Percentiles rank a stretch among this genome's conserved stretches.
These are phyloP conservation scores for Acinonyx jubatus DNA, from an alignment of 2,113 vertebrate species.

Conservation along the genomic window DNA sequence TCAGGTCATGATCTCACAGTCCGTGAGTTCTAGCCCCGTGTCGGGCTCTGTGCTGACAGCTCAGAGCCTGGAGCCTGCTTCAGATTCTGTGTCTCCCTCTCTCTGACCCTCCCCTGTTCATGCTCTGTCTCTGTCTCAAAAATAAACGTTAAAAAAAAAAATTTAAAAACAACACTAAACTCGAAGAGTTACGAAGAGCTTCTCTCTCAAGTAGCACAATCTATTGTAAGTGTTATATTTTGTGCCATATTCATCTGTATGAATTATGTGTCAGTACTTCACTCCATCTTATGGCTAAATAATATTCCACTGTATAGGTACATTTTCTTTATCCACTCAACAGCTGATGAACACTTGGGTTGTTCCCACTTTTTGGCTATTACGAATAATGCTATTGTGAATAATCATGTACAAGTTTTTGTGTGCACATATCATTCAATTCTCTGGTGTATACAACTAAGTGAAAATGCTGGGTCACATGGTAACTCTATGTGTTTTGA, in stretches of 20 bases:
- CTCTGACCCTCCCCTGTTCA: too few species aligned
- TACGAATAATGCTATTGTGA: not conserved
- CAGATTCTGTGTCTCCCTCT: too few species aligned
- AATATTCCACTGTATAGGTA: not conserved
- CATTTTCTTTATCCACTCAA: not conserved
- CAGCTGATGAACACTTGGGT: not conserved
- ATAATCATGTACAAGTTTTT: not conserved
- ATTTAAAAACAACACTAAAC: not conserved
- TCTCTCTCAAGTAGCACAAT: not conserved
- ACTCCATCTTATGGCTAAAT: not conserved
- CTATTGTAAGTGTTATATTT: not conserved
- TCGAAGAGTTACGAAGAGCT: not conserved
- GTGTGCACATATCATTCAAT: not conserved
- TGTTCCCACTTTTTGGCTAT: not conserved
- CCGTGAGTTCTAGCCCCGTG: too few species aligned
- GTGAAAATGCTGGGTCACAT: not conserved
- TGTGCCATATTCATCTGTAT: not conserved
- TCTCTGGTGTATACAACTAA: not conserved
- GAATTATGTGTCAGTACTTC: not conserved
- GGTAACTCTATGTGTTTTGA: not conserved
- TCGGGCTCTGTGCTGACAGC: too few species aligned
- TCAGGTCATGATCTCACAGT: too few species aligned
- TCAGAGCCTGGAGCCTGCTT: too few species aligned
- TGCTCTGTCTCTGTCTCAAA: too few species aligned
- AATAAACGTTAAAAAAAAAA: too few species aligned